Percentiles rank a stretch among this genome's conserved stretches.
Conservation (phyloP, 2,888 invertebrate genomes). For the Myathropa florea region DNA sequence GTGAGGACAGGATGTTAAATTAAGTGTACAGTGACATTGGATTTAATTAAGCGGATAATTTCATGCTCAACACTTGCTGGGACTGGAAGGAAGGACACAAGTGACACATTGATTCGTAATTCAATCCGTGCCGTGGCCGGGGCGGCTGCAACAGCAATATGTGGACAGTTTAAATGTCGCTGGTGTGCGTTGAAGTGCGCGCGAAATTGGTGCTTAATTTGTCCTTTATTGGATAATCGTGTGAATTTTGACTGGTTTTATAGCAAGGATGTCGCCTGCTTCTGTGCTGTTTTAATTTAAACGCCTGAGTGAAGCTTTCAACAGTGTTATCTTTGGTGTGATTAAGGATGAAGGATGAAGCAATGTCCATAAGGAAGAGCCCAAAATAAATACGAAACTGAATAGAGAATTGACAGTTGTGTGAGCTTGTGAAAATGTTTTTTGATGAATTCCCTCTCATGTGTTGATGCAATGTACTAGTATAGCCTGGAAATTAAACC, state of each 20-base stretch:
- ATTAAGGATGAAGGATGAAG: neutral
- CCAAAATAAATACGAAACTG: no score
- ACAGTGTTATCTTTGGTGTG: neutral
- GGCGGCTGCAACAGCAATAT: neutral
- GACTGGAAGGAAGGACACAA: conserved; percentile 14
- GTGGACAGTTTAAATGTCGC: neutral
- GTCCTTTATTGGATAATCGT: conserved; percentile 15
- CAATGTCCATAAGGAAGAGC: no score
- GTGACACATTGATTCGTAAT: conserved; percentile 53
- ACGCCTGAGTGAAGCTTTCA: neutral
- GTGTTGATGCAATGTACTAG: no score
- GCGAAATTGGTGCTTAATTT: neutral
- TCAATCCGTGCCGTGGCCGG: conserved; percentile 4
- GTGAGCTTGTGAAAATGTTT: no score
- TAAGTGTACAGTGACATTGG: conserved; percentile 53
- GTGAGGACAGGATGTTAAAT: conserved; percentile 39
- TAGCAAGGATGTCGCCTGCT: neutral
- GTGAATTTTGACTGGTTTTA: neutral
- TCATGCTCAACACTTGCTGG: neutral
- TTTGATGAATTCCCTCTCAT: no score
- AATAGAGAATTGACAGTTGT: no score
- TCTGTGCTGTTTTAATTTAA: neutral
- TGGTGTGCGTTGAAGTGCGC: conserved; percentile 9
- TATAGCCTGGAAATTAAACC: no score
- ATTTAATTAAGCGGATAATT: conserved; percentile 57